Percentiles rank a stretch among this genome's conserved stretches.
phyloP scores from a whole-genome alignment of 2,888 invertebrate species.

The Chrysodeixis includens region DNA sequence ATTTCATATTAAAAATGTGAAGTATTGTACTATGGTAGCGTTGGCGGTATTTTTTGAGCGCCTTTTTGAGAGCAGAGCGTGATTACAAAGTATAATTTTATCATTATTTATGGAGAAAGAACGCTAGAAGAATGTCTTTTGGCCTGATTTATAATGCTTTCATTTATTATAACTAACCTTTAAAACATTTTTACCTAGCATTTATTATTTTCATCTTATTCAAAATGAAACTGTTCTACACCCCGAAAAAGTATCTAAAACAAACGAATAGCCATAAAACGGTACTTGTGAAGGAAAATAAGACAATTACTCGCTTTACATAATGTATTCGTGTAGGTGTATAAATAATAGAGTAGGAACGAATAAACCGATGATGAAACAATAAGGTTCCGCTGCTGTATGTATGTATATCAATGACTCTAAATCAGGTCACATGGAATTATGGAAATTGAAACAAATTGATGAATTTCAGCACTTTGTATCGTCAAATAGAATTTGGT shows the following conservation, averaged over 20 bases:
- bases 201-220: background rate
- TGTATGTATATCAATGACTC: background rate
- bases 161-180: background rate
- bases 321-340: conserved; percentile 1
- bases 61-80: conserved; percentile 16
- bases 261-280: too few relatives aligned
- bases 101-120: conserved; percentile 5
- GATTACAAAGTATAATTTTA: conserved; percentile 20
- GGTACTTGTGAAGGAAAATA: background rate
- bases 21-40: conserved; percentile 23
- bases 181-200: background rate
- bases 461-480: background rate
- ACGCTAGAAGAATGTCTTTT: background rate
- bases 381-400: background rate
- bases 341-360: background rate
- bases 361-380: background rate
- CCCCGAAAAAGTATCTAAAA: background rate
- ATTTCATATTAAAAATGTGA: conserved; percentile 49
- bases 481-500: background rate
- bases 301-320: background rate
- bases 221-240: background rate
- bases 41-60: conserved; percentile 51
- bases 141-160: background rate
- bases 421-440: too few relatives aligned
- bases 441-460: too few relatives aligned